A percentile compares a stretch with the other conserved stretches of the same genome.
phyloP scores from a whole-genome alignment of 2,797 vertebrate species.

The Lithobates pipiens region DNA sequence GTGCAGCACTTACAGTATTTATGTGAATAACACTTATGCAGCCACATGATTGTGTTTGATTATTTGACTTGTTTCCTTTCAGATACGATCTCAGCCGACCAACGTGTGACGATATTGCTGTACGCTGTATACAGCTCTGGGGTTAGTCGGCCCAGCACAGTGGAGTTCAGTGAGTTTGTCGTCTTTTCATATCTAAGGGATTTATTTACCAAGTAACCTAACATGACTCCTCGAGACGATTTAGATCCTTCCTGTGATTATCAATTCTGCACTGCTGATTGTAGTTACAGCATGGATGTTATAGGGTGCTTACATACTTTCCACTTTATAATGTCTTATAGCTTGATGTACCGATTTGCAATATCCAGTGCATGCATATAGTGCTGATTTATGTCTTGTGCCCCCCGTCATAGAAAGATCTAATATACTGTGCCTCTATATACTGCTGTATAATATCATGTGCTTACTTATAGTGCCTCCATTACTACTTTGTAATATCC shows the following conservation, averaged over 20 bases:
- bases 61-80: background rate
- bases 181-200: background rate
- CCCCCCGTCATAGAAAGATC: too few relatives aligned
- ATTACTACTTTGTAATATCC: too few relatives aligned
- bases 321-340: background rate
- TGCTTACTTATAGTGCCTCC: too few relatives aligned
- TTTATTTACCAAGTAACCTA: background rate
- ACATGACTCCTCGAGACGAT: background rate
- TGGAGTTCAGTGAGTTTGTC: constrained; percentile 75
- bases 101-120: constrained; percentile 68
- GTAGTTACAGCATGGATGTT: too few relatives aligned
- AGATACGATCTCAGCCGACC: constrained; percentile 21
- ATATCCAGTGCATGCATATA: background rate
- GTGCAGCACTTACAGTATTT: too few relatives aligned
- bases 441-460: background rate
- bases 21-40: too few relatives aligned
- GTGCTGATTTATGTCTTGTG: too few relatives aligned
- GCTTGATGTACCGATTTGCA: background rate
- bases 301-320: background rate
- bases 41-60: too few relatives aligned
- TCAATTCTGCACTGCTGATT: too few relatives aligned
- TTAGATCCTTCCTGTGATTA: background rate
- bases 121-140: constrained; percentile 77
- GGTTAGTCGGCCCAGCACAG: constrained; percentile 70
- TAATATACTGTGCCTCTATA: background rate